Conservation (phyloP, 2,797 vertebrate species). For the Macropodus opercularis region DNA sequence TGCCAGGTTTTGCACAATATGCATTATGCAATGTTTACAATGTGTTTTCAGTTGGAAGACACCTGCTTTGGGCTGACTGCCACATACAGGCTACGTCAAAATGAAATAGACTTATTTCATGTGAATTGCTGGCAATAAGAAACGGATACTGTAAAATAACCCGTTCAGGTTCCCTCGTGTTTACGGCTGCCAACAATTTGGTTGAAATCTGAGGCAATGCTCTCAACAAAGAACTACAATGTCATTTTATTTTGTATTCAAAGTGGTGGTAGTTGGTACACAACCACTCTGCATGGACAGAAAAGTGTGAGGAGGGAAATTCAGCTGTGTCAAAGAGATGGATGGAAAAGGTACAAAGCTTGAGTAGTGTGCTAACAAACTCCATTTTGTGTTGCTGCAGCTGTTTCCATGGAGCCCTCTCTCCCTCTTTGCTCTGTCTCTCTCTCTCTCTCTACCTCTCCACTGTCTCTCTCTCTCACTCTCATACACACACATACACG, state of each 20-base stretch:
- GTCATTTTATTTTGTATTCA: slow-evolving; percentile 51
- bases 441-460: slow-evolving; percentile 41
- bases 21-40: not conserved
- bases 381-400: slow-evolving; percentile 79
- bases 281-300: slow-evolving; percentile 52
- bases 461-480: slow-evolving; percentile 12
- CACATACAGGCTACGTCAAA: not conserved
- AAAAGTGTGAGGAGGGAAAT: slow-evolving; percentile 51
- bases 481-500: slow-evolving; percentile 18
- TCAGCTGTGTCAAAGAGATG: slow-evolving; percentile 59
- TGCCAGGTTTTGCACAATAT: slow-evolving; percentile 2
- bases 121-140: slow-evolving; percentile 6
- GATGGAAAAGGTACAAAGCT: slow-evolving; percentile 71
- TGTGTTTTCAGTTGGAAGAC: not conserved
- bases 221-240: slow-evolving; percentile 38
- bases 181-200: slow-evolving; percentile 19
- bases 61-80: not conserved
- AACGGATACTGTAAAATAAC: slow-evolving; percentile 6
- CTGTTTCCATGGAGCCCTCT: slow-evolving; percentile 79
- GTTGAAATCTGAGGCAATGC: slow-evolving; percentile 28
- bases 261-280: slow-evolving; percentile 33
- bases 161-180: slow-evolving; percentile 6
- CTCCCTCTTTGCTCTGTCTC: slow-evolving; percentile 45
- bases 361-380: slow-evolving; percentile 72
- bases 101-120: slow-evolving; percentile 4